A percentile compares a stretch with the other conserved stretches of the same genome.
phyloP scores from a whole-genome alignment of 2,113 vertebrate species.

The Nansenia antarctica region DNA sequence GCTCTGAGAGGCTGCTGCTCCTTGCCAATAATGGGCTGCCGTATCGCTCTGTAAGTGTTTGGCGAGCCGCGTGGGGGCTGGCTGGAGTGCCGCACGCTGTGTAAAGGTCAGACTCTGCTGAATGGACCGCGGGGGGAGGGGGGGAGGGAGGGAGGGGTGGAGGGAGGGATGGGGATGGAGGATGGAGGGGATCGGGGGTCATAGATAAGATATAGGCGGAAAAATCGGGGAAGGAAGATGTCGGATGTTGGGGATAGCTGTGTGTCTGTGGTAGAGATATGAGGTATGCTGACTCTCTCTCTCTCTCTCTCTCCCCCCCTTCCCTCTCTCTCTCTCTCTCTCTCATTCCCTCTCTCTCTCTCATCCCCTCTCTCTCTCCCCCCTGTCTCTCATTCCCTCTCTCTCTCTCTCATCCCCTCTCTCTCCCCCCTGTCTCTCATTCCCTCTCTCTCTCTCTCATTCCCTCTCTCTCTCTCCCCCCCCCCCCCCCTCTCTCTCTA shows the following conservation, averaged over 20 bases:
- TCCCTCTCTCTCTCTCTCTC: neutral
- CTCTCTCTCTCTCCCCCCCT: neutral
- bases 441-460: too few relatives aligned
- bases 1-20: conserved; percentile 54
- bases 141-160: conserved; percentile 15
- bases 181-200: neutral
- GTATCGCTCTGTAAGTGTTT: conserved; percentile 56
- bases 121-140: conserved; percentile 17
- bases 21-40: conserved; percentile 63
- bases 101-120: conserved; percentile 51
- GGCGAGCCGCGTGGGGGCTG: conserved; percentile 36
- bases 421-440: neutral
- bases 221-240: neutral
- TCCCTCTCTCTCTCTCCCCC: too few relatives aligned
- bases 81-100: conserved; percentile 26
- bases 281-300: neutral
- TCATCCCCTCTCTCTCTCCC: too few relatives aligned
- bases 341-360: too few relatives aligned
- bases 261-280: neutral
- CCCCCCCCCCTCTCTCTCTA: conserved; percentile 50
- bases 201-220: neutral
- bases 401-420: neutral
- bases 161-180: neutral
- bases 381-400: too few relatives aligned
- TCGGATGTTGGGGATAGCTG: neutral